These are phyloP conservation scores for Sylvietta virens DNA, from an alignment of 2,113 vertebrate species.

Conservation along the genomic window DNA sequence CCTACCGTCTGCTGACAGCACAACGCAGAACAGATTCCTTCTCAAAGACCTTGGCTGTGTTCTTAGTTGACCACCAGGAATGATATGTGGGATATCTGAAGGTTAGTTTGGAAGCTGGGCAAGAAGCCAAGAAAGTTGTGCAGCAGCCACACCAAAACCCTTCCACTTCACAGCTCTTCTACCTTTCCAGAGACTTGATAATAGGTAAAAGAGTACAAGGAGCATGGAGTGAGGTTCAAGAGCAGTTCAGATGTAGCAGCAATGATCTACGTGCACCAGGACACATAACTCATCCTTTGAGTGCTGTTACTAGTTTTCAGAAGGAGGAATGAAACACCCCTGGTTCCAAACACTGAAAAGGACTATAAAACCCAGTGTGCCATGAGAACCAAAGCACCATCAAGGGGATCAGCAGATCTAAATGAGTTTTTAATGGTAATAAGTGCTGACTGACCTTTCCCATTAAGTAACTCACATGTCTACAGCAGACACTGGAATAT, in stretches of 20 bases:
- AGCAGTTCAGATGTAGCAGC: not conserved
- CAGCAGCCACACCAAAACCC: not conserved
- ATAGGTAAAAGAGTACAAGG: not conserved
- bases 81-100: not conserved
- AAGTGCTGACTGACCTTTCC: not conserved
- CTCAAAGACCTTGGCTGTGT: not conserved
- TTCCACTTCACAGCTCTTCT: not conserved
- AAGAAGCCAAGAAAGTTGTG: not conserved
- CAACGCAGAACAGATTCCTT: not conserved
- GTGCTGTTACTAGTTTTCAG: not conserved
- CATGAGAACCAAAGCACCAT: not conserved
- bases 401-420: not conserved
- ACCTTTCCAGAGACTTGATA: not conserved
- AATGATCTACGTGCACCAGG: not conserved
- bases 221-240: not conserved
- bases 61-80: accelerated
- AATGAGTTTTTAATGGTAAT: constrained; percentile 31
- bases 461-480: not conserved
- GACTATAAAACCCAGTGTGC: not conserved
- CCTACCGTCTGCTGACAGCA: not conserved
- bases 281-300: not conserved
- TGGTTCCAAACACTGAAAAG: not conserved
- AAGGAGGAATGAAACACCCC: not conserved
- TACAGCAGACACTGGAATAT: not conserved
- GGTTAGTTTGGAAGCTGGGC: not conserved